Conservation (phyloP, 2,113 vertebrate genomes). For the Tetrao urogallus region DNA sequence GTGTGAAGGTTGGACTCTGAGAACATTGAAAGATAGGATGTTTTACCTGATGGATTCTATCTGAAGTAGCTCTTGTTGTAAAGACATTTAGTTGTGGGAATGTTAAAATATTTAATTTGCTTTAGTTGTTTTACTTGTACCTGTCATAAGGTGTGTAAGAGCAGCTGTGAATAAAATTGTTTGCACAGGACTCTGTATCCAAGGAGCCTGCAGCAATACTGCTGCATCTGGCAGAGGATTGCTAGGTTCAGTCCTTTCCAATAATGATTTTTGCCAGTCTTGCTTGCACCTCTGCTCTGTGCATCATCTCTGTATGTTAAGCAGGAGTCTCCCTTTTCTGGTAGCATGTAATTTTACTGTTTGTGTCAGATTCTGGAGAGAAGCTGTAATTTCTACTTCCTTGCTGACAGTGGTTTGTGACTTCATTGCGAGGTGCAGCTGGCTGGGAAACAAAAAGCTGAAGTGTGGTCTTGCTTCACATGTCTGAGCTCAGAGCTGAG, state of each 20-base stretch:
- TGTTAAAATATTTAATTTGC: background rate
- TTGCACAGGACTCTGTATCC: background rate
- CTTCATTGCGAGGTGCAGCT: background rate
- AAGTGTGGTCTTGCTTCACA: background rate
- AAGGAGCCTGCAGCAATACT: background rate
- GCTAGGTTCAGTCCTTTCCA: background rate
- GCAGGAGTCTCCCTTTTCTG: background rate
- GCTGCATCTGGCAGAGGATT: background rate
- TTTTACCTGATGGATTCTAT: background rate
- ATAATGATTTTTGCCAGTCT: background rate
- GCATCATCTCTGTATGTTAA: background rate
- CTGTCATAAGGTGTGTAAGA: background rate
- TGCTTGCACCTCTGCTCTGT: background rate
- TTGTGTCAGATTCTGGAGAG: background rate
- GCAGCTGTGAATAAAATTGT: background rate
- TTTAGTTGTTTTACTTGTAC: background rate
- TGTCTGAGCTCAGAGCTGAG: background rate
- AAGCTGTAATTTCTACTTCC: conserved; percentile 11
- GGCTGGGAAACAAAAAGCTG: background rate
- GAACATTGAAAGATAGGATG: background rate
- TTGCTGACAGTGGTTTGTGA: background rate
- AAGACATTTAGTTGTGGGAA: background rate
- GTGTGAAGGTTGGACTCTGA: background rate
- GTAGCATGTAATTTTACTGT: background rate
- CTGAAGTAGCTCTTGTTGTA: background rate